These are phyloP conservation scores for Catocala fraxini DNA, from an alignment of 2,888 invertebrate genomes.

Conservation along the genomic window DNA sequence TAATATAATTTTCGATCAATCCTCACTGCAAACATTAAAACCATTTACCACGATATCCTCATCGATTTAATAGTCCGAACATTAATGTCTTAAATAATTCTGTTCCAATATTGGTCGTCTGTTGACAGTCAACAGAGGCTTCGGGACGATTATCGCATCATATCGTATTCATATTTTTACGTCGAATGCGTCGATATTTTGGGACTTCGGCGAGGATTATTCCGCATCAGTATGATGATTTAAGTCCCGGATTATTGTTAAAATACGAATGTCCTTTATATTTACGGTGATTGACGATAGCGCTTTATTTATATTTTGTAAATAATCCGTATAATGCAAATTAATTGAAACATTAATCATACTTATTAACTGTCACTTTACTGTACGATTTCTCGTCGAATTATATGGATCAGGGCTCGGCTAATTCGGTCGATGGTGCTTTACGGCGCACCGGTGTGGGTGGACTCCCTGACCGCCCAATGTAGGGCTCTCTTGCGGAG, in stretches of 20 bases:
- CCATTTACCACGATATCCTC: not conserved
- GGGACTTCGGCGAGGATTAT: constrained; percentile 4
- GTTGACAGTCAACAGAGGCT: constrained; percentile 19
- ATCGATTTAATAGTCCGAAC: not conserved
- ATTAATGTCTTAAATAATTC: constrained; percentile 37
- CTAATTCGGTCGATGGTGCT: no score
- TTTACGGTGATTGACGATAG: constrained; percentile 2
- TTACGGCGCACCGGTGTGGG: no score
- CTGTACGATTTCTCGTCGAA: no score
- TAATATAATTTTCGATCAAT: not conserved
- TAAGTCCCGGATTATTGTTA: constrained; percentile 32
- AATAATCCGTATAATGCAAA: no score
- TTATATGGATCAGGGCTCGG: no score
- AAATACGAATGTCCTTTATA: constrained; percentile 1
- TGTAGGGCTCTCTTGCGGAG: no score
- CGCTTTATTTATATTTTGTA: not conserved
- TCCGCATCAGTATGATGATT: constrained; percentile 18
- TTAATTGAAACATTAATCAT: no score
- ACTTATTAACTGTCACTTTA: no score
- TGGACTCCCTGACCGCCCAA: no score
- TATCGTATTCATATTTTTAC: constrained; percentile 12
- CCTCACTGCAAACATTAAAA: constrained; percentile 1
- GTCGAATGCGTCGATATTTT: constrained; percentile 15
- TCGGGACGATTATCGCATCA: constrained; percentile 3
- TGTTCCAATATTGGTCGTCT: constrained; percentile 16